phyloP scores from a whole-genome alignment of 2,113 vertebrate genomes.

The Benitochromis conjunctus region DNA sequence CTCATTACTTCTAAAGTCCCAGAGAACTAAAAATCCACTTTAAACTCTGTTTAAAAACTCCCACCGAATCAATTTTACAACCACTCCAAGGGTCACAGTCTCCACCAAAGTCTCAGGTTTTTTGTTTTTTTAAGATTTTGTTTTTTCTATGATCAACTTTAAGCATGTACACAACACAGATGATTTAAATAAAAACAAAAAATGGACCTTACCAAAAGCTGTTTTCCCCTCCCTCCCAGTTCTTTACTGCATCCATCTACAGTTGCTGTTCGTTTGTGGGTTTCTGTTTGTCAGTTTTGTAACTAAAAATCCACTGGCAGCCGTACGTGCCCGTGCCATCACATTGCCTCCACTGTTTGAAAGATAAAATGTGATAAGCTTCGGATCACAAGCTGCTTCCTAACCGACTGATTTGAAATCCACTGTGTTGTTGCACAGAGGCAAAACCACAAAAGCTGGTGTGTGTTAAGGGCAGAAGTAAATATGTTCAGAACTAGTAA shows the following conservation, averaged over 20 bases:
- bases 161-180: neutral
- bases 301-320: no score
- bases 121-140: neutral
- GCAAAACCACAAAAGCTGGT: no score
- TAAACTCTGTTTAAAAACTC: neutral
- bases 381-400: neutral
- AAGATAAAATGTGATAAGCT: no score
- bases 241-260: neutral
- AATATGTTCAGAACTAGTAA: no score
- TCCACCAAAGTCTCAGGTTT: neutral
- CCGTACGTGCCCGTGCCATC: no score
- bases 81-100: neutral
- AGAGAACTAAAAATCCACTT: neutral
- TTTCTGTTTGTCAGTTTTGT: neutral
- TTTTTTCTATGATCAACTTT: neutral
- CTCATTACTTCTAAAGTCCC: neutral
- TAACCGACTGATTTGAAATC: no score
- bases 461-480: no score
- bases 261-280: neutral
- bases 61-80: neutral
- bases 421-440: no score
- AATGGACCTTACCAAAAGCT: fast-evolving
- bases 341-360: no score
- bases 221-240: neutral
- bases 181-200: neutral